These are phyloP conservation scores for Spicauda simplicius DNA, from an alignment of 2,888 invertebrate genomes.

Conservation along the genomic window DNA sequence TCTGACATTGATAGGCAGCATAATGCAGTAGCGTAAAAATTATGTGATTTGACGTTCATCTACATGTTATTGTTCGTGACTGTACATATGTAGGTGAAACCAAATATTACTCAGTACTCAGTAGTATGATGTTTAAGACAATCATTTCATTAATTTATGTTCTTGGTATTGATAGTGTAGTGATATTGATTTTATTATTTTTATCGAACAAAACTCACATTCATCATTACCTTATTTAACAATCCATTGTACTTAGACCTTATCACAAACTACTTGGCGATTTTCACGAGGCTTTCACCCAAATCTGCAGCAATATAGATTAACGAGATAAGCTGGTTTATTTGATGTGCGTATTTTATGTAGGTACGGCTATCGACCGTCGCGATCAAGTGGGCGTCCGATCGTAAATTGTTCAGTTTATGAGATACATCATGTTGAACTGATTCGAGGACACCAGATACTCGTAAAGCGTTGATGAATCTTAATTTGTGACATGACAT, in stretches of 20 bases:
- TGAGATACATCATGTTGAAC: neutral
- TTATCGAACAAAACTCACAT: neutral
- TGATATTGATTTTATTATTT: neutral
- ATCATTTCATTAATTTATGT: no score
- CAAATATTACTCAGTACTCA: no score
- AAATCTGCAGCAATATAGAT: constrained; percentile 4
- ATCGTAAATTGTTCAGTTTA: constrained; percentile 8
- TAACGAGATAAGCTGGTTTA: constrained; percentile 15
- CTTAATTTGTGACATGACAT: neutral
- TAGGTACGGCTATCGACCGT: neutral
- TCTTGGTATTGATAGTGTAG: no score
- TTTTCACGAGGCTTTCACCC: constrained; percentile 3
- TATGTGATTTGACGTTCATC: no score
- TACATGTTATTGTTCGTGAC: no score
- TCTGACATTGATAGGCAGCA: no score
- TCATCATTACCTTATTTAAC: no score
- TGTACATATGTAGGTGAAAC: no score
- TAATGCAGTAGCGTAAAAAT: no score
- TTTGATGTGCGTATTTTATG: constrained; percentile 11
- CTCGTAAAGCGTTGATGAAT: constrained; percentile 1
- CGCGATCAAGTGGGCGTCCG: constrained; percentile 6
- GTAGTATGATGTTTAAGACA: no score
- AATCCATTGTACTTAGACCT: neutral
- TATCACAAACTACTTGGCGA: neutral
- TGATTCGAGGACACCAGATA: neutral